These are phyloP conservation scores for Gobius niger DNA, from an alignment of 2,113 vertebrate genomes.

Conservation along the genomic window DNA sequence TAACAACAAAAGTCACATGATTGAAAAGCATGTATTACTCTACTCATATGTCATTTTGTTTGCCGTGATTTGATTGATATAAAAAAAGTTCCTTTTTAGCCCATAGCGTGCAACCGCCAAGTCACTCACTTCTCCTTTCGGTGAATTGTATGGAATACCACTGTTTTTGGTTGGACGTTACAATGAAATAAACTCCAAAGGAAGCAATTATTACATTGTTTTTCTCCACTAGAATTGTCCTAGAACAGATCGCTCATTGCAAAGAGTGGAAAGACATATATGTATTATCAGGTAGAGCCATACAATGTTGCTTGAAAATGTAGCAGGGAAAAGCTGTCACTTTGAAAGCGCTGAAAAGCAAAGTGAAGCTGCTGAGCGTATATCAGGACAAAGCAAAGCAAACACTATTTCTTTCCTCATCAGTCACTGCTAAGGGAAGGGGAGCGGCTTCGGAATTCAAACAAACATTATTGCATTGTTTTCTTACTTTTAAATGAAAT, in stretches of 20 bases:
- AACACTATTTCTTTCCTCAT: conserved; percentile 35
- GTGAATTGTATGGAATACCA: conserved; percentile 61
- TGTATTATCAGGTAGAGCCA: conserved; percentile 48
- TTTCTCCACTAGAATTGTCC: conserved; percentile 35
- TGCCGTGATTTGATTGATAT: too few relatives aligned
- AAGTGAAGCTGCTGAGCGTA: conserved; percentile 46
- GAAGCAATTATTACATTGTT: conserved; percentile 6
- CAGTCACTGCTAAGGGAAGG: conserved; percentile 41
- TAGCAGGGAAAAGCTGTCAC: conserved; percentile 36
- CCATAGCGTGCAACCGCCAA: too few relatives aligned
- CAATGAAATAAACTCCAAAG: too few relatives aligned
- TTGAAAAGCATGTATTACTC: too few relatives aligned
- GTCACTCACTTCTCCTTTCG: conserved; percentile 9
- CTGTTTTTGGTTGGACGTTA: not conserved
- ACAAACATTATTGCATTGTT: conserved; percentile 1
- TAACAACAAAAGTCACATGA: too few relatives aligned
- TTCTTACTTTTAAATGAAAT: conserved; percentile 31
- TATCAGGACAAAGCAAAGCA: conserved; percentile 36
- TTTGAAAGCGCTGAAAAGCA: conserved; percentile 34
- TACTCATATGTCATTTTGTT: not conserved
- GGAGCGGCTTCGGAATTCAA: conserved; percentile 20
- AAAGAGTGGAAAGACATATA: not conserved
- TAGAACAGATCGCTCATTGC: conserved; percentile 16
- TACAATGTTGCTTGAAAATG: conserved; percentile 58
- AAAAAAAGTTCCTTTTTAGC: too few relatives aligned